phyloP scores from a whole-genome alignment of 1,140 invertebrate genomes.

The Cyphomyrmex costatus region DNA sequence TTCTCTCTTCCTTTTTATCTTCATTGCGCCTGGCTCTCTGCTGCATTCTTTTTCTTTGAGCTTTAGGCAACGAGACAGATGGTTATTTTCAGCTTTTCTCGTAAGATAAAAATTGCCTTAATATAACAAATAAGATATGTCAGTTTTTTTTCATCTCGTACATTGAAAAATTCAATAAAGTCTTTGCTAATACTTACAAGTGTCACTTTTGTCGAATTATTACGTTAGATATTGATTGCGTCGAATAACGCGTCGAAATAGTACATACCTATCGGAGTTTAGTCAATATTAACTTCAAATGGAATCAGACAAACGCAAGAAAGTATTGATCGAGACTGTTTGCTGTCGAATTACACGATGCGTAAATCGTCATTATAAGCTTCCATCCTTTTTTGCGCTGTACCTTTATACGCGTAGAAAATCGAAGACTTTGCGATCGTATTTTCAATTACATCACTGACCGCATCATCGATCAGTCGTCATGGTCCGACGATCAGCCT shows the following conservation, averaged over 20 bases:
- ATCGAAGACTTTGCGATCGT: constrained; percentile 10
- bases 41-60: neutral
- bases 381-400: neutral
- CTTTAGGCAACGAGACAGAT: constrained; percentile 19
- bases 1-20: neutral
- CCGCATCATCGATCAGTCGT: constrained; percentile 43
- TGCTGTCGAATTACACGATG: constrained; percentile 25
- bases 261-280: constrained; percentile 26
- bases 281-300: constrained; percentile 74
- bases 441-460: constrained; percentile 29
- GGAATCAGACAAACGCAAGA: constrained; percentile 55
- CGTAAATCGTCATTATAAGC: constrained; percentile 62
- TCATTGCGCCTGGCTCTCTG: constrained; percentile 39
- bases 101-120: neutral
- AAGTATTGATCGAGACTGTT: constrained; percentile 61
- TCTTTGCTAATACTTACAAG: constrained; percentile 37
- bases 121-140: neutral
- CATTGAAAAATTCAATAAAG: neutral
- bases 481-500: neutral
- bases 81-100: constrained; percentile 15
- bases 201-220: constrained; percentile 51
- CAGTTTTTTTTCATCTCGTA: neutral
- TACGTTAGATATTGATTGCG: constrained; percentile 26
- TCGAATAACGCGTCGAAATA: constrained; percentile 39
- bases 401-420: neutral